These are phyloP conservation scores for Malurus melanocephalus DNA, from an alignment of 2,113 vertebrate species.

Conservation along the genomic window DNA sequence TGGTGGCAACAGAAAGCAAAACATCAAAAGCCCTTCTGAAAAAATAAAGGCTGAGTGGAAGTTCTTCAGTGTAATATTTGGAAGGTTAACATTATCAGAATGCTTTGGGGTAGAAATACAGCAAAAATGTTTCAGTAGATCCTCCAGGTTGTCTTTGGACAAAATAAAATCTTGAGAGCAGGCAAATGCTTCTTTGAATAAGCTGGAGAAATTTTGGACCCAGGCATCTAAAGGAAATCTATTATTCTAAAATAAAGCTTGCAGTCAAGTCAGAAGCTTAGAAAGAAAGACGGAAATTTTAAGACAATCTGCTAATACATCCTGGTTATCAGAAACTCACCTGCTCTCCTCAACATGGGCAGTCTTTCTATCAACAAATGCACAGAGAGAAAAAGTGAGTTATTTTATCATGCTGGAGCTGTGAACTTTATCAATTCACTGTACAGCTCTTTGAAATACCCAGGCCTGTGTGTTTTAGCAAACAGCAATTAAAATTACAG, in stretches of 20 bases:
- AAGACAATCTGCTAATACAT: background rate
- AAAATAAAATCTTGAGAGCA: background rate
- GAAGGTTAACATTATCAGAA: background rate
- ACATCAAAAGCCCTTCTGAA: background rate
- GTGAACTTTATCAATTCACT: background rate
- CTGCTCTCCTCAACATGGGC: background rate
- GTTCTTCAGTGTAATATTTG: background rate
- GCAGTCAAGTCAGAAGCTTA: background rate
- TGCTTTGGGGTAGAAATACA: rapidly evolving
- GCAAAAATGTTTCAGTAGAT: background rate
- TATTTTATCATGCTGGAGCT: background rate
- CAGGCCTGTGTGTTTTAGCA: background rate
- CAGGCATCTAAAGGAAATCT: background rate
- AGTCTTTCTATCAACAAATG: background rate
- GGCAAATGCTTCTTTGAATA: background rate
- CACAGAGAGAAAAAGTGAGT: background rate
- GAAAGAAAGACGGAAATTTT: background rate
- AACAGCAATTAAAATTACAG: background rate
- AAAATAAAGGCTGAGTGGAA: background rate
- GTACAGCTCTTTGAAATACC: background rate
- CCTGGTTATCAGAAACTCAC: background rate
- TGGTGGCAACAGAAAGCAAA: background rate
- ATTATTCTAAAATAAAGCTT: background rate
- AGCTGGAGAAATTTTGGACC: background rate
- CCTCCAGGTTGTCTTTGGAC: background rate